A percentile compares a stretch with the other conserved stretches of the same genome.
Conservation (phyloP, 2,888 invertebrate species). For the Noctua janthina region DNA sequence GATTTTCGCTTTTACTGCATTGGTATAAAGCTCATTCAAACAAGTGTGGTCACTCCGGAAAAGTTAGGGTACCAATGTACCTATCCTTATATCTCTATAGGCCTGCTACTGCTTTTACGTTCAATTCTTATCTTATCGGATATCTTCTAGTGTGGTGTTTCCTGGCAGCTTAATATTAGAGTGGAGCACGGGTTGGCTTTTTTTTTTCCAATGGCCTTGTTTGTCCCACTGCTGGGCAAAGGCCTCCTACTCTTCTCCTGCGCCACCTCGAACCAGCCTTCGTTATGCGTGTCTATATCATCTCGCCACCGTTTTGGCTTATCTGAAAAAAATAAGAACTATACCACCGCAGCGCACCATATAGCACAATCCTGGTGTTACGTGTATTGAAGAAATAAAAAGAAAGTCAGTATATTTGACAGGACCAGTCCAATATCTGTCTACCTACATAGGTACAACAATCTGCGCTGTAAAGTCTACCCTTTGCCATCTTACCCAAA, state of each 20-base stretch:
- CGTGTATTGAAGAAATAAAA: background rate
- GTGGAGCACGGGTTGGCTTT: background rate
- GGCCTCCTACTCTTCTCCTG: too few species aligned
- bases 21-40: background rate
- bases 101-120: background rate
- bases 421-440: background rate
- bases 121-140: background rate
- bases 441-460: background rate
- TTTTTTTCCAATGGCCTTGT: too few species aligned
- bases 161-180: background rate
- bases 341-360: background rate
- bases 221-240: too few species aligned
- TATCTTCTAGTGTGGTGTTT: slow-evolving; percentile 7
- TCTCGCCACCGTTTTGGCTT: background rate
- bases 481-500: background rate
- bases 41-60: background rate
- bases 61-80: slow-evolving; percentile 4
- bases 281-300: too few species aligned
- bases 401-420: background rate
- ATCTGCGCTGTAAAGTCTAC: background rate
- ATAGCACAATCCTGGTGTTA: background rate
- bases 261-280: too few species aligned
- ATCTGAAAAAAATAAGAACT: background rate
- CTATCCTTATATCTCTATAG: slow-evolving; percentile 5
- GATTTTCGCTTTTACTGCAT: background rate